Percentiles rank a stretch among this genome's conserved stretches.
Conservation (phyloP, 2,888 invertebrate species). For the Phania funesta region DNA sequence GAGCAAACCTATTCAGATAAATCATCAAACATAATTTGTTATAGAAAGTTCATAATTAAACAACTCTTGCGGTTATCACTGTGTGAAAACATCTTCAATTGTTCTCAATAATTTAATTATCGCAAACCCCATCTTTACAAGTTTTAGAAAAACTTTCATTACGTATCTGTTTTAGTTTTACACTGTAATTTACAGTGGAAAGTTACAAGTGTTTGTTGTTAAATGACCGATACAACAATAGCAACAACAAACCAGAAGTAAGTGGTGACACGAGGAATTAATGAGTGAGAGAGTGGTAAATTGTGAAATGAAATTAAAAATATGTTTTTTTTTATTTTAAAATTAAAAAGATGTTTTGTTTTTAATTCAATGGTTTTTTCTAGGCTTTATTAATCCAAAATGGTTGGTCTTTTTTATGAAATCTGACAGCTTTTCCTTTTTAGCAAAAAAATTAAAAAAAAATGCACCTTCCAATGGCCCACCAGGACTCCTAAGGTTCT, state of each 20-base stretch:
- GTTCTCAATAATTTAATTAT: not conserved
- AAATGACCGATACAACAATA: constrained; percentile 8
- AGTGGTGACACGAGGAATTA: constrained; percentile 16
- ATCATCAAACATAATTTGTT: too few species aligned
- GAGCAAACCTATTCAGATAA: too few species aligned
- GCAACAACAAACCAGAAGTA: constrained; percentile 37
- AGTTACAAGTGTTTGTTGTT: constrained; percentile 46
- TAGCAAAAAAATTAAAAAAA: too few species aligned
- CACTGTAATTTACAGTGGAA: constrained; percentile 39
- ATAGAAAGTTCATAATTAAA: too few species aligned
- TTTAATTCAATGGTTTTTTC: too few species aligned
- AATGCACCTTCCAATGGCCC: too few species aligned
- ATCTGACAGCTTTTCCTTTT: too few species aligned
- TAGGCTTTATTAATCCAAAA: too few species aligned
- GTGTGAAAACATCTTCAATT: too few species aligned
- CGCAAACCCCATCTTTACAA: not conserved
- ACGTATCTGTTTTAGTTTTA: not conserved
- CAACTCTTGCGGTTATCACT: too few species aligned
- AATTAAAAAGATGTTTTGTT: not conserved
- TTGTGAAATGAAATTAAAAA: not conserved
- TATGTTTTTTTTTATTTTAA: not conserved
- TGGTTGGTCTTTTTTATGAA: too few species aligned
- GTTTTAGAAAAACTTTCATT: not conserved
- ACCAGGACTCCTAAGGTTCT: too few species aligned
- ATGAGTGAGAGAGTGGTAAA: constrained; percentile 17